Evolutionary conservation across 2,113 vertebrate species (phyloP), one percentile per base, ranked within the genome.

Genomic region (Anarhynchus alexandrinus): DNA sequence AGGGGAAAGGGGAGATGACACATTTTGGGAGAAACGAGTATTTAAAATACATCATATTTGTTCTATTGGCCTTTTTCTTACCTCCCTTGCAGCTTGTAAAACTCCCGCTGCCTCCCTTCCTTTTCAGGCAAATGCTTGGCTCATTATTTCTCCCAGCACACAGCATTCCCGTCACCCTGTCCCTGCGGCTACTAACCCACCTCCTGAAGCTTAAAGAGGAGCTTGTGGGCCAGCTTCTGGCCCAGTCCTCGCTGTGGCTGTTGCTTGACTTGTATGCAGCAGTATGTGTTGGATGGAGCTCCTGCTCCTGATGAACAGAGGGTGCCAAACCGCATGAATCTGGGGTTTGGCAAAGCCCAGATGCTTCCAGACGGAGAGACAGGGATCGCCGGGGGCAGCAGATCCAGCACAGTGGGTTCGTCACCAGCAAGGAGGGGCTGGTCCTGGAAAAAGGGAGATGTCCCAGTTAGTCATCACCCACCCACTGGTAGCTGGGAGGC

Each of bases 121-220:
- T 92, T 84, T 95, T 83, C 82, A 93, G 91, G 55, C 88, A 70
- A 86, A 62, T 1, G 49, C 59, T 94, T 94, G 94, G 88, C 91
- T 93, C 1, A 0, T 82, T 72, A 21, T 77, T 92, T 59, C 86
- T 95, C 23, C 76, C 71, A 62, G 88, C 70, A 42, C 59, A 10
- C 54, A 73, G 45, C 88, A 96, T 95, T 96, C 95, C 90, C 51
- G 21, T 96, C 90, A 95, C 92, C 82, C 91, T 93, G 89, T 95
- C 86, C 84, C 84, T 90, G 96, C 2, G 25, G 89, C 97, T 91
- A 27, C 89, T 40, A 85, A 82, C 89, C 94, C 86, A 84, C 27
- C 94, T 94, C 94, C 95, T 40, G 36, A 82, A 89, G 67, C 88
- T 93, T 49, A 64, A 52, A 92, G 88, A 52, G 80, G 36, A 92